Base-by-base conservation (phyloP, 2,113 vertebrate genomes). In the Paracanthobrama guichenoti region DNA sequence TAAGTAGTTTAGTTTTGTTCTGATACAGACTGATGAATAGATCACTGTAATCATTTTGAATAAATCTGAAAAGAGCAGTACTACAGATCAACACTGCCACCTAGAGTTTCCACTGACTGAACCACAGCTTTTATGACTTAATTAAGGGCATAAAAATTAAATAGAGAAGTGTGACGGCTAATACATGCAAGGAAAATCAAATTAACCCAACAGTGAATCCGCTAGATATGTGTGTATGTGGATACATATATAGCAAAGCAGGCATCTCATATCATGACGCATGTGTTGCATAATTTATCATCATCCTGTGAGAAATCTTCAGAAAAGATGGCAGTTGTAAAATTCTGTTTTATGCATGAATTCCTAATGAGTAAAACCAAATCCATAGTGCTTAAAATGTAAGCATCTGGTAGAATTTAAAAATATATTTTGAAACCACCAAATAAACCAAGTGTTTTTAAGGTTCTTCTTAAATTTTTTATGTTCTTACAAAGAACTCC, bases 11-110 rank as follows among this genome's bases (percentile, higher is more conserved):
- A 28, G 62, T 66, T 86, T 86, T 83, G 92, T 92, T 91, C 90
- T 92, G 91, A 93, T 92, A 93, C 89, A 93, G 93, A 93, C 93
- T 91, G 90, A 92, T 89, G 87, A 92, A 93, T 94, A 92, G 87
- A 93, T 93, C 93, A 92, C 90, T 92, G 84, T 90, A 93, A 94
- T 94, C 90, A 92, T 93, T 94, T 91, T 93, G 92, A 93, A 94
- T 94, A 93, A 91, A 91, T 88, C 92, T 91, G 84, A 84, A 82
- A 86, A 73, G 39, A 80, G 46, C 55, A 62, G 69, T 64, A 73
- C 35, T 67, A 78, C 46, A 90, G 91, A 90, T 89, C 87, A 92
- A 93, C 93, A 93, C 93, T 95, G 94, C 94, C 94, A 94, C 91
- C 94, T 95, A 94, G 89, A 88, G 94, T 87, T 88, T 44, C 42